Conservation (phyloP, 2,888 invertebrate species). For the Cataglyphis livida region DNA sequence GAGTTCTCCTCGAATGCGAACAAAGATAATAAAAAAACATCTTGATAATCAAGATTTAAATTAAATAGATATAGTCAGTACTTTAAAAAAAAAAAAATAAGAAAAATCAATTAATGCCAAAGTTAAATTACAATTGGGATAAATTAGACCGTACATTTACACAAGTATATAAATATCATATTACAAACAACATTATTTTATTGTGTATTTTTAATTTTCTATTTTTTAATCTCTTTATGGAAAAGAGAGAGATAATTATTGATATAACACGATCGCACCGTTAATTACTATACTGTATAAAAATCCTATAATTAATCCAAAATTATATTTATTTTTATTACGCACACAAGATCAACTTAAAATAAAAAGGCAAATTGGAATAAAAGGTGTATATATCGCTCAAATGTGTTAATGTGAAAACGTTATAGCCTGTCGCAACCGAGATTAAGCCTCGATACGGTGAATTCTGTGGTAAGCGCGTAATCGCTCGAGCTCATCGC, state of each 20-base stretch:
- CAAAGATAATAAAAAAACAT: constrained; percentile 13
- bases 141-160: neutral
- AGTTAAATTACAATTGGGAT: neutral
- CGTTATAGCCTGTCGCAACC: constrained; percentile 32
- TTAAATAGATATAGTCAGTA: neutral
- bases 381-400: neutral
- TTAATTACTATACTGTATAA: neutral
- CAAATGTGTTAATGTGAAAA: constrained; percentile 36
- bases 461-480: constrained; percentile 48
- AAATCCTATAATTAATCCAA: neutral
- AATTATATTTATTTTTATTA: neutral
- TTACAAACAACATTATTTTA: neutral
- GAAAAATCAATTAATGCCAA: neutral
- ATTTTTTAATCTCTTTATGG: neutral
- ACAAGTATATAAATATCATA: neutral
- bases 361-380: neutral
- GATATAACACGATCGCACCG: neutral
- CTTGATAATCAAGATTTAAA: neutral
- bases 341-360: neutral
- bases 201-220: neutral
- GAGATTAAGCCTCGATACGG: constrained; percentile 62
- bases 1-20: constrained; percentile 59
- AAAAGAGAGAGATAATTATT: neutral
- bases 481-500: constrained; percentile 61
- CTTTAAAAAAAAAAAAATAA: neutral